phyloP scores from a whole-genome alignment of 2,888 invertebrate genomes.

The Limnephilus lunatus region DNA sequence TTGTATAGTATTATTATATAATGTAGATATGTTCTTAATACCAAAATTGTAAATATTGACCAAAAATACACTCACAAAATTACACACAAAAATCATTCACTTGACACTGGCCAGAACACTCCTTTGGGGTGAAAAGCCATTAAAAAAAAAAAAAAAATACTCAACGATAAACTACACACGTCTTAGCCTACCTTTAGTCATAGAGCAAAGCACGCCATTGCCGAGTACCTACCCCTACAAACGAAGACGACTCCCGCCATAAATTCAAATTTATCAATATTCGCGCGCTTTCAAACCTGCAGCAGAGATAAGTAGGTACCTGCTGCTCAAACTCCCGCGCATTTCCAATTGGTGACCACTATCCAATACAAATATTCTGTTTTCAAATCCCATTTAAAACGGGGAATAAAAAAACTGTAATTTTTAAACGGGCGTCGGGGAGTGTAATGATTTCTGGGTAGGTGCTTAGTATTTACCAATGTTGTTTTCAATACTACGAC shows the following conservation, averaged over 20 bases:
- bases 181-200: too few species aligned
- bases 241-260: neutral
- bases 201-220: too few species aligned
- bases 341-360: neutral
- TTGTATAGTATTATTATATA: too few species aligned
- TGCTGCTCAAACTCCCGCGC: neutral
- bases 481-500: conserved; percentile 12
- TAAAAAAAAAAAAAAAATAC: too few species aligned
- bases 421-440: conserved; percentile 36
- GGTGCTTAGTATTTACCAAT: neutral
- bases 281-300: neutral
- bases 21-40: too few species aligned
- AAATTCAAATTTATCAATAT: neutral
- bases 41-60: too few species aligned
- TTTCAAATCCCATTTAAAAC: neutral
- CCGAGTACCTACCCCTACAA: too few species aligned
- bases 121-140: too few species aligned
- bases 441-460: neutral
- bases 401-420: neutral
- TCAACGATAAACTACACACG: too few species aligned
- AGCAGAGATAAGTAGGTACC: neutral
- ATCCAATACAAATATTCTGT: neutral
- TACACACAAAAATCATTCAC: too few species aligned
- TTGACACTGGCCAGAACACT: too few species aligned
- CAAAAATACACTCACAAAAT: too few species aligned